Evolutionary conservation across 2,113 vertebrate species (phyloP).

Genomic region (Pterocles orientalis): DNA sequence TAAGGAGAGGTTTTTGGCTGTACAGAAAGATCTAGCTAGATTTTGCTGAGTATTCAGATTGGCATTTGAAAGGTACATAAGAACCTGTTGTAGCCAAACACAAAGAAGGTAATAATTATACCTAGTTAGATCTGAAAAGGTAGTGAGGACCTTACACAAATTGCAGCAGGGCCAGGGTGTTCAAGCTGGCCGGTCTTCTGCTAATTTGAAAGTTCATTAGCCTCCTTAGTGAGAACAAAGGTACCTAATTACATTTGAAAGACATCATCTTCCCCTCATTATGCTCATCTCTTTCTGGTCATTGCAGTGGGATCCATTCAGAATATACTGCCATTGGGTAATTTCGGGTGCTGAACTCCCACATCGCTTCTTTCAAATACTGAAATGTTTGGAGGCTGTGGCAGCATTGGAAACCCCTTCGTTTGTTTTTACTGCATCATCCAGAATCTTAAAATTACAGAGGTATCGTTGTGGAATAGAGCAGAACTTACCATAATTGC

Average conservation of each 20-base stretch:
- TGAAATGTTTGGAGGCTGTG: background rate
- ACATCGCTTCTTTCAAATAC: background rate
- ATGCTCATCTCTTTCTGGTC: background rate
- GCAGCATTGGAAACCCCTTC: background rate
- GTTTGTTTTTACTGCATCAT: background rate
- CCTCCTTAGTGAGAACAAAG: background rate
- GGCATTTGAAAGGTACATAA: background rate
- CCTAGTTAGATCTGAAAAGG: background rate
- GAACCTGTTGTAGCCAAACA: background rate
- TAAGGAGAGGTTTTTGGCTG: background rate
- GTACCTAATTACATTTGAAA: background rate
- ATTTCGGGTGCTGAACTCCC: background rate
- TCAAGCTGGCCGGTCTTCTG: background rate
- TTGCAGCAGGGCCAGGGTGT: background rate
- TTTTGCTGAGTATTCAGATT: background rate
- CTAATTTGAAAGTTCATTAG: background rate
- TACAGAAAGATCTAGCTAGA: background rate
- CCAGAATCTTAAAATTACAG: background rate
- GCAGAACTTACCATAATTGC: background rate
- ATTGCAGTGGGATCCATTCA: background rate
- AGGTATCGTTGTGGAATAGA: background rate
- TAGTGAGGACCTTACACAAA: background rate
- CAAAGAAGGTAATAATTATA: background rate
- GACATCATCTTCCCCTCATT: background rate
- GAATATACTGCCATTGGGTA: background rate